Base-by-base conservation (phyloP, 2,797 vertebrate genomes). In the Gobionotothen gibberifrons region DNA sequence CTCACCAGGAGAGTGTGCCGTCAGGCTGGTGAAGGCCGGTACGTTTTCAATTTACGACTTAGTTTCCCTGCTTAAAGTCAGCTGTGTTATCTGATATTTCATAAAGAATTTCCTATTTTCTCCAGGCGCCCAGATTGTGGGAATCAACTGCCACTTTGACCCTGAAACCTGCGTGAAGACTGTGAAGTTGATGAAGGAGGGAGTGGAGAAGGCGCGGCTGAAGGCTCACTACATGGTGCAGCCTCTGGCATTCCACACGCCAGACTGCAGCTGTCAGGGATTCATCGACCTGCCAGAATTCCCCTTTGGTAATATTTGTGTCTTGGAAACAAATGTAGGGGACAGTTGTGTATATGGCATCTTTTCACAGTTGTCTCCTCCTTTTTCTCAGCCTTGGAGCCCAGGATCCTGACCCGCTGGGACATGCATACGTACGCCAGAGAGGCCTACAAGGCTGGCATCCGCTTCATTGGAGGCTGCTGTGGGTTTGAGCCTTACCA, bases 61-160 rank as follows among this genome's bases (percentile, higher is more conserved):
- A 36, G 17, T 49, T 12, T 66, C 15, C 52, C 32, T 4, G 14
- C 3, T 17, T 51, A 9, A 63, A 9, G 26, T 21, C 10, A 22
- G 9, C 29, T 29, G 48, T 43, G 21, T 63, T 29, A 12, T 29
- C 14, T 36, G 19, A 15, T 16, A 19, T 1, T 1, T 0, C 3
- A 46, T 36, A 5, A 53, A 17, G 15, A 1, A 32, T 5, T 9
- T 36, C 1, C 14, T 21, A 2, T 64, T 17, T 4, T 32, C n/a
- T 83, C 9, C 85, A 98, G 97, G 97, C 56, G 97, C 97, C 46
- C 93, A 96, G 76, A 94, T 98, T 32, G 82, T 98, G 4, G 97
- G 97, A 0, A 89, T 98, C 79, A 98, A 97, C 90, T 98, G 97
- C 84, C 97, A 98, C 89, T 98, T 98, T 80, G 97, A 98, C 89